Conservation (phyloP, 2,113 vertebrate species). For the Podarcis muralis region DNA sequence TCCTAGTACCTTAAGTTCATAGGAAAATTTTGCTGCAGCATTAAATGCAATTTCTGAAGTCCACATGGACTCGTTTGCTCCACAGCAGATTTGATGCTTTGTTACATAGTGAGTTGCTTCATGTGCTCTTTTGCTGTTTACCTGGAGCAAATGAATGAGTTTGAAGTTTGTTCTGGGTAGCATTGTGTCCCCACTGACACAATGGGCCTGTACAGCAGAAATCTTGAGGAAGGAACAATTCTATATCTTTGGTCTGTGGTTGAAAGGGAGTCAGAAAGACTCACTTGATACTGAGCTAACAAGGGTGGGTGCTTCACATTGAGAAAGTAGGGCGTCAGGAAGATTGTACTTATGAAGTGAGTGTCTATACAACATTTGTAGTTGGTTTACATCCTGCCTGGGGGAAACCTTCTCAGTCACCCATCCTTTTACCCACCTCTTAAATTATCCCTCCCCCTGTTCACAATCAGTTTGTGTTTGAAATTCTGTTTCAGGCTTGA, state of each 20-base stretch:
- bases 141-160: not conserved
- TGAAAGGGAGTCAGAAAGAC: not conserved
- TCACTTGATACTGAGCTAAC: not conserved
- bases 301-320: not conserved
- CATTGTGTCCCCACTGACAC: not conserved
- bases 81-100: not conserved
- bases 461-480: not conserved
- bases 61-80: not conserved
- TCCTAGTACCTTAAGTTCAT: not conserved
- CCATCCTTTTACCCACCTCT: too few relatives aligned
- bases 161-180: not conserved
- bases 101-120: not conserved
- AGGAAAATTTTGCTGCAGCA: not conserved
- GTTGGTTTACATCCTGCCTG: not conserved
- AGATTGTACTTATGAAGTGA: not conserved
- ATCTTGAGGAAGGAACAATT: not conserved
- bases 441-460: not conserved
- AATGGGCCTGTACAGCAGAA: not conserved
- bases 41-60: not conserved
- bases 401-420: not conserved
- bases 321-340: not conserved
- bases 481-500: conserved; percentile 12
- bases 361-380: not conserved
- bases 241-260: not conserved
- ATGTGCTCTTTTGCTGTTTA: not conserved